Base-by-base conservation (phyloP, 2,888 invertebrate genomes). In the Cataglyphis rosenhaueri region DNA sequence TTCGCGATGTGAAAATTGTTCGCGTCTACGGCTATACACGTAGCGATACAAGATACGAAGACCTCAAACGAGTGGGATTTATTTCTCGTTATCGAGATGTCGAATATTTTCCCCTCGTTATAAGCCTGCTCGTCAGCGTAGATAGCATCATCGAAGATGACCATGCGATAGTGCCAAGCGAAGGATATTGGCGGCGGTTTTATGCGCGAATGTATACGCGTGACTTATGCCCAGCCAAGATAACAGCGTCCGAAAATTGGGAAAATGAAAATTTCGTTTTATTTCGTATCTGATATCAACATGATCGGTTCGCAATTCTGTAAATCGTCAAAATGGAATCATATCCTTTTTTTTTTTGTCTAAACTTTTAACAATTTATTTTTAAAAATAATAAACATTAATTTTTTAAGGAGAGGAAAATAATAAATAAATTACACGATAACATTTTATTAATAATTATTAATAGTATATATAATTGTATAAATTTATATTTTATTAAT, bases 401-500 rank as follows among this genome's bases (percentile, higher is more conserved):
- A 66, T 44, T 66, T 48, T 4, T 44, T 44, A 66, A 48, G 9
- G 6, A 64, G 4, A 44, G 18, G 5, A 1, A 15, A 44, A 21
- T 57, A 55, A 55, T 55, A 15, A 15, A 64, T 41, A 41, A 15
- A 41, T 44, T 41, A 65, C 0, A 9, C 1, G 21, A 55, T 66
- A 29, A 52, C 21, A 35, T 35, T 70, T 35, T 35, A 44, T 44
- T 44, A 44, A 15, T 44, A 44, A 1, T 44, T 44, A 18, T 44
- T 15, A 15, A 18, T 41, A 41, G 10, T 41, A 41, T 18, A 55
- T 10, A 59, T n/a, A 35, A 32, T 18, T 4, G 5, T 25, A 1
- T 25, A 29, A 4, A 1, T 38, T 48, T 65, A 62, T 83, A 57
- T 83, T 88, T 66, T 84, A 82, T 75, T 68, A 75, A 85, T 85